These are phyloP conservation scores for Talpa occidentalis DNA, from an alignment of 2,113 vertebrate species.

Conservation along the genomic window DNA sequence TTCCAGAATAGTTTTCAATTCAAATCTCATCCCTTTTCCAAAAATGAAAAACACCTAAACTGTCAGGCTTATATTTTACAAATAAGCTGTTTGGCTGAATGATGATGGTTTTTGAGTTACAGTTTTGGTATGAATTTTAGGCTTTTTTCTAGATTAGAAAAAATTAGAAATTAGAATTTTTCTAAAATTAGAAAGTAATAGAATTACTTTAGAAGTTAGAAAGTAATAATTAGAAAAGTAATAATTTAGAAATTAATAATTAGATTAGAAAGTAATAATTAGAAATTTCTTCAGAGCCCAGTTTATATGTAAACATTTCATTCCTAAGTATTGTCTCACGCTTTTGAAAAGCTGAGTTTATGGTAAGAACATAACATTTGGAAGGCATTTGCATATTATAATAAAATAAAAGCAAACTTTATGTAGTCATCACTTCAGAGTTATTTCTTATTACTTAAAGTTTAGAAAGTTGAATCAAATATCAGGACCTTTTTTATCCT, in stretches of 20 bases:
- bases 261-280: no score
- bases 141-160: slow-evolving; percentile 12
- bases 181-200: no score
- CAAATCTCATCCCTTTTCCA: slow-evolving; percentile 42
- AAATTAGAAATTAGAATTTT: no score
- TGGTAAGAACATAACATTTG: slow-evolving; percentile 28
- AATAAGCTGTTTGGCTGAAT: background rate
- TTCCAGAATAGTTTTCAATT: slow-evolving; percentile 49
- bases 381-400: slow-evolving; percentile 12
- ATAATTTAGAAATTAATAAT: no score
- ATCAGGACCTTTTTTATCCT: background rate
- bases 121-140: slow-evolving; percentile 6
- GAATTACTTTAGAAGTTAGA: no score
- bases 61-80: background rate
- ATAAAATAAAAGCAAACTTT: background rate
- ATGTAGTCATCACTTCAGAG: slow-evolving; percentile 3
- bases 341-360: slow-evolving; percentile 35
- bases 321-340: slow-evolving; percentile 3
- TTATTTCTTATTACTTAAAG: background rate
- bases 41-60: background rate
- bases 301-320: no score
- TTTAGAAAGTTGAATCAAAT: slow-evolving; percentile 21
- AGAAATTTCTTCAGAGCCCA: background rate
- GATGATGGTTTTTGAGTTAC: background rate
- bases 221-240: no score